phyloP scores from a whole-genome alignment of 1,140 invertebrate species.

The Spodoptera frugiperda region DNA sequence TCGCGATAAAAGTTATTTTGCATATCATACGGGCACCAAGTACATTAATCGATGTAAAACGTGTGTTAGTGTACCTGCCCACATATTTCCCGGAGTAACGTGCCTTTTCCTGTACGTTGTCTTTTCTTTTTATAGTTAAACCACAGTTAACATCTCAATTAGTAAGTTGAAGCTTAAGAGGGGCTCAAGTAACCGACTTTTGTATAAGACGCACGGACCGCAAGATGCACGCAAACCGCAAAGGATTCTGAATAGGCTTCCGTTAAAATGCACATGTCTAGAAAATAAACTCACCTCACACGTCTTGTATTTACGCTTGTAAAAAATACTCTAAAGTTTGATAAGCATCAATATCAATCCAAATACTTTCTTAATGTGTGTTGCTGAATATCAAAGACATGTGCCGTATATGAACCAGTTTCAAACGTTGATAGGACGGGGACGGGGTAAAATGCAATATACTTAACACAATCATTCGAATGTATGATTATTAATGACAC shows the following conservation, averaged over 20 bases:
- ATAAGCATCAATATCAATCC: no score
- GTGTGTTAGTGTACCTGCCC: not conserved
- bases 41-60: constrained; percentile 36
- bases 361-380: no score
- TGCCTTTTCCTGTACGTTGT: constrained; percentile 25
- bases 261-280: constrained; percentile 17
- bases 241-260: constrained; percentile 33
- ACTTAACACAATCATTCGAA: not conserved
- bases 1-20: constrained; percentile 40
- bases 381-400: no score
- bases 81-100: constrained; percentile 15
- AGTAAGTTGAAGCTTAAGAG: constrained; percentile 25
- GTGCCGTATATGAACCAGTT: not conserved
- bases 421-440: not conserved
- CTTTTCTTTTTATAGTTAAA: constrained; percentile 29
- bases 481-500: constrained; percentile 19
- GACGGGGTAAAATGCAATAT: not conserved
- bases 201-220: constrained; percentile 25
- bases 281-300: not conserved
- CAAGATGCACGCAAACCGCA: constrained; percentile 29
- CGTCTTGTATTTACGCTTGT: not conserved
- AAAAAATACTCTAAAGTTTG: not conserved
- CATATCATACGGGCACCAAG: constrained; percentile 38
- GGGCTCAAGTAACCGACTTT: constrained; percentile 30
- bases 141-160: constrained; percentile 42